Evolutionary conservation across 2,888 invertebrate genomes (phyloP), one percentile per base, ranked within the genome.

Genomic region (Ornithoptera priamus): DNA sequence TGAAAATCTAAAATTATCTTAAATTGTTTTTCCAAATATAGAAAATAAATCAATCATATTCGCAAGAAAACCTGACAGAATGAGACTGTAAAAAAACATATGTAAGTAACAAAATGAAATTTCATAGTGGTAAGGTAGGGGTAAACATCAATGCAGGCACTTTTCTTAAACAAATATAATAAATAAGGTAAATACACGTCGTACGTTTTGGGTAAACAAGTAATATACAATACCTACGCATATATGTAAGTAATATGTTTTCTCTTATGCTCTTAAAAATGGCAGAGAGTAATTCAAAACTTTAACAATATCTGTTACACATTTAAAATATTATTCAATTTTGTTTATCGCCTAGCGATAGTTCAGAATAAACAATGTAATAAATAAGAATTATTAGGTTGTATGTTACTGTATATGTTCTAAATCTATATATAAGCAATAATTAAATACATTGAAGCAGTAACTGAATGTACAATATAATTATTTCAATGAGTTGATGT

Each of bases 241-340:
- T 46, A 46, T 3, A 12, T 46, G 12, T 12, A 3, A 10, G 10
- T 10, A 46, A 46, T 46, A 46, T 24, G 24, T 42, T 42, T 60
- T 61, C 36, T 39, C 17, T 61, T 61, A 10, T 61, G 61, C 18
- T 17, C 39, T 39, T 39, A 61, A 39, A 61, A 61, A 12, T 39
- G 61, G n/a, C 61, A 39, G 36, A 42, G n/a, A 42, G 36, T 39
- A 61, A 61, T 61, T 61, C 20, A n/a, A 39, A 61, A 61, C 24
- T 62, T 46, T 62, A 20, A 24, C 62, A 62, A 61, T 61, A 61
- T 61, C 39, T 61, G 20, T n/a, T 59, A 24, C 46, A 46, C 15
- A 17, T 46, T 46, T 15, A 12, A 46, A 46, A 46, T 10, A 2
- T 46, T 3, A 3, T 46, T 46, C 12, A 2, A 10, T 46, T 3